Conservation (phyloP, 2,113 vertebrate genomes). For the Lophius piscatorius region DNA sequence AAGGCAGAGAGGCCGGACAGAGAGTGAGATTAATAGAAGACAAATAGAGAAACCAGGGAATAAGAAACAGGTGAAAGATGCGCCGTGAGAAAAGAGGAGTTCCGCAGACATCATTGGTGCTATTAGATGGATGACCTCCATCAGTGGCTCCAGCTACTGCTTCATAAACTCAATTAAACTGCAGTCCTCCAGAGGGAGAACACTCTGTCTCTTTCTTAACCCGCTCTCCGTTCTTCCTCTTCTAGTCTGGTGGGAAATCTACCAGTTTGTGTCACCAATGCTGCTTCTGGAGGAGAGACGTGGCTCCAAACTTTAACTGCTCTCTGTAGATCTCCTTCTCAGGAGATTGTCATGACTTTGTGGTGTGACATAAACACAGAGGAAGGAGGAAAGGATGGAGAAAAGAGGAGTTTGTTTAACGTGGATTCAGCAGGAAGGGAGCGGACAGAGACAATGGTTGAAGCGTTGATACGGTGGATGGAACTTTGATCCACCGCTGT, state of each 20-base stretch:
- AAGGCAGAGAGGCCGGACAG: constrained; percentile 5
- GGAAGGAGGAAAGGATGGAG: no score
- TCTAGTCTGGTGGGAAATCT: constrained; percentile 45
- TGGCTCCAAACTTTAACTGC: no score
- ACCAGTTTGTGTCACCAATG: constrained; percentile 26
- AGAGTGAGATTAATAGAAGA: constrained; percentile 53
- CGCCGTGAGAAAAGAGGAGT: constrained; percentile 27
- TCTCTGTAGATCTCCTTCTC: no score
- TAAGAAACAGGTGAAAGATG: constrained; percentile 51
- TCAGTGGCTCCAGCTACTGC: constrained; percentile 64
- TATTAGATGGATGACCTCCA: constrained; percentile 65
- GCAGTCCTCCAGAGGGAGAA: constrained; percentile 51
- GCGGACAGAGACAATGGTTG: no score
- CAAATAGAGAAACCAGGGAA: constrained; percentile 16
- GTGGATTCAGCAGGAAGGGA: no score
- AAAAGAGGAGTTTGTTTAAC: no score
- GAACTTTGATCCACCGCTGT: background rate
- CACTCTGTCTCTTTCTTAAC: constrained; percentile 52
- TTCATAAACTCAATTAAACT: constrained; percentile 76
- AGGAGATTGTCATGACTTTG: background rate
- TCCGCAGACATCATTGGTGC: constrained; percentile 44
- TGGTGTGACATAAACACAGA: no score
- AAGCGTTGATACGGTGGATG: no score
- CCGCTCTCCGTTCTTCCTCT: constrained; percentile 20
- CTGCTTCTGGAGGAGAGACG: background rate